Evolutionary conservation across 64 coral and sea anemone genomes (phyloP), one percentile per base, ranked within the genome.

Genomic region (Hydrozoanthus tunicans): DNA sequence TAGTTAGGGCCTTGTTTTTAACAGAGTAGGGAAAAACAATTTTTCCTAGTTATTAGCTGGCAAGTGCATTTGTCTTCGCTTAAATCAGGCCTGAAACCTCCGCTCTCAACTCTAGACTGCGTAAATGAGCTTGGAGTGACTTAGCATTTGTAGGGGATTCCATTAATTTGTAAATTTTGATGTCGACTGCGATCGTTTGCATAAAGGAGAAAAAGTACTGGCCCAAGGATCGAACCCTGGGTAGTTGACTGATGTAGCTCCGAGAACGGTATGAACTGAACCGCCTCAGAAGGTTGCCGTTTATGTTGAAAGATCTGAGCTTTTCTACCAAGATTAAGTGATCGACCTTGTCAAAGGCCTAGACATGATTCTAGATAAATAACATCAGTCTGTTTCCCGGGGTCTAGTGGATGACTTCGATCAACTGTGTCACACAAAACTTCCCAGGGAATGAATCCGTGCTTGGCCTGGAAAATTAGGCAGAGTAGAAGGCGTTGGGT

Each of bases 291-390:
- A 86, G 81, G 17, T 72, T 89, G 5, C 91, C 63, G 2, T 23
- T 8, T 8, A 93, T 86, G 61, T 79, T 77, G 24, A 83, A 92
- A 52, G 26, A 12, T 12, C 68, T 25, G 5, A 92, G 80, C 51
- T 85, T 83, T 62, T 32, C 32, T 24, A 78, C 3, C 15, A 80
- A 15, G 53, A 56, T 56, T n/a, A 9, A 13, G 15, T 88, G 83
- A 24, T 86, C 56, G 5, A 93, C 91, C 23, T 93, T 89, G 17
- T 89, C 91, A 70, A 93, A 89, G 17, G 91, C 91, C 65, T 93
- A 65, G 82, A 79, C 82, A 88, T 86, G 59, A 1, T 0, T 92
- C 91, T 32, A 92, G 73, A 51, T 79, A 93, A 56, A 93, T 86
- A 20, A 70, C 59, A 65, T 86, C 91, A 57, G 82, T 67, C n/a